Evolutionary conservation across 2,888 invertebrate species (phyloP).

Genomic region (Adelognathus sp.): DNA sequence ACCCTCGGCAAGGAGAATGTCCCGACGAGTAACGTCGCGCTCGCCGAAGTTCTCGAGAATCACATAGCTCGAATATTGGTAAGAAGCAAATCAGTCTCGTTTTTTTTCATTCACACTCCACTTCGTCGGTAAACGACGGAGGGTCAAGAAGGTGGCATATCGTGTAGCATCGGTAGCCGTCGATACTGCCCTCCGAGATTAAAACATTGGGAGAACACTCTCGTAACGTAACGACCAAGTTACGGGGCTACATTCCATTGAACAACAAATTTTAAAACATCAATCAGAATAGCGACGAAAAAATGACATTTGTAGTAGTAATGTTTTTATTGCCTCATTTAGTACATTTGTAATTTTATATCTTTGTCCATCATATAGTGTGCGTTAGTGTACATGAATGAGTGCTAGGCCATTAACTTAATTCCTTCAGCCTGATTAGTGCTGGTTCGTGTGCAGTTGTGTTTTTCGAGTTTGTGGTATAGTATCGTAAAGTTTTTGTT

Average conservation of each 20-base stretch:
- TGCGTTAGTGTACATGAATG: too few species aligned
- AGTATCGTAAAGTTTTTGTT: too few species aligned
- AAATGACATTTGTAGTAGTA: too few species aligned
- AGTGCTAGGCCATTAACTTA: too few species aligned
- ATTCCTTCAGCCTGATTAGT: too few species aligned
- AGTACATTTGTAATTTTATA: background rate
- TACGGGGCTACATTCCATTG: constrained; percentile 78
- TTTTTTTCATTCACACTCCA: background rate
- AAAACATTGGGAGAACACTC: constrained; percentile 78
- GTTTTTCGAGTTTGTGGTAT: too few species aligned
- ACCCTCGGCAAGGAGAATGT: constrained; percentile 79
- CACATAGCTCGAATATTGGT: constrained; percentile 85
- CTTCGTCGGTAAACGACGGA: constrained; percentile 62
- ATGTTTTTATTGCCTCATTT: too few species aligned
- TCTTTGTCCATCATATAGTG: too few species aligned
- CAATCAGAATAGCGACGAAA: background rate
- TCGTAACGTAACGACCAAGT: constrained; percentile 72
- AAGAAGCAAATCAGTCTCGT: constrained; percentile 60
- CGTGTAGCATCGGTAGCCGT: constrained; percentile 70
- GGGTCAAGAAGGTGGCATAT: constrained; percentile 76
- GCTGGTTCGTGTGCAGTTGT: too few species aligned
- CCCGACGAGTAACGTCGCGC: constrained; percentile 78
- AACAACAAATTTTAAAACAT: constrained; percentile 66
- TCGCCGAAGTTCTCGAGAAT: constrained; percentile 84
- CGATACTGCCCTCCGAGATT: constrained; percentile 79